phyloP scores from a whole-genome alignment of 2,797 vertebrate genomes.

The Phataginus tetradactyla region DNA sequence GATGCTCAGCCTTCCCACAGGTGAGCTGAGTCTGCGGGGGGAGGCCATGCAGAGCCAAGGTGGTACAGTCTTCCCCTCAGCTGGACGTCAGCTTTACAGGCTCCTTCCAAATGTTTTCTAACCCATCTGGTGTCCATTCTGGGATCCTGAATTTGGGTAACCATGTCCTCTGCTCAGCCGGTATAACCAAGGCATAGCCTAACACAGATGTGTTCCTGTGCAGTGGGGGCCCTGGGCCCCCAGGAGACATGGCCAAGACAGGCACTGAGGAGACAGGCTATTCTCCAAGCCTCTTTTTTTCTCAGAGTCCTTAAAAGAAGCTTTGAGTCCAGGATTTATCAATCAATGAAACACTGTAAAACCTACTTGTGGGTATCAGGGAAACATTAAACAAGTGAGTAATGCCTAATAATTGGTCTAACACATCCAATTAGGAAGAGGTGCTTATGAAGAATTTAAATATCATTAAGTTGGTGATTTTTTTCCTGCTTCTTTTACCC shows the following conservation, averaged over 20 bases:
- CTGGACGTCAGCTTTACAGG: no score
- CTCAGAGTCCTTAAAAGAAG: neutral
- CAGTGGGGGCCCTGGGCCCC: neutral
- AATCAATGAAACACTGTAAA: neutral
- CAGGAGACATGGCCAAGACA: neutral
- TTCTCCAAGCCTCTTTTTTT: neutral
- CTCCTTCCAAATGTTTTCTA: neutral
- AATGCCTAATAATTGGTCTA: neutral
- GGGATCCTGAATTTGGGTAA: neutral
- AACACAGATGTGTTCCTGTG: neutral
- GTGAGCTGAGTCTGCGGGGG: neutral
- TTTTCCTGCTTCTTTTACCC: neutral
- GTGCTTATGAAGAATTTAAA: conserved; percentile 10
- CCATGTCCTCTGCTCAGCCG: no score
- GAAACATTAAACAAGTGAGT: neutral
- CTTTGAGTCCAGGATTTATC: neutral
- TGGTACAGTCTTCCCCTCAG: neutral
- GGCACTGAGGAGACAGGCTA: neutral
- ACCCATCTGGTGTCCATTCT: neutral
- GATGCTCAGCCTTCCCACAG: neutral
- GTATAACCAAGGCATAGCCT: neutral
- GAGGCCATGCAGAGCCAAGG: neutral
- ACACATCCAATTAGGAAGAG: neutral
- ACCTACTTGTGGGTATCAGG: neutral
- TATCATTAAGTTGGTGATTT: neutral